Evolutionary conservation across 1,140 invertebrate genomes (phyloP), one percentile per base, ranked within the genome.

Genomic region (Hermatobates lingyangjiaoensis): DNA sequence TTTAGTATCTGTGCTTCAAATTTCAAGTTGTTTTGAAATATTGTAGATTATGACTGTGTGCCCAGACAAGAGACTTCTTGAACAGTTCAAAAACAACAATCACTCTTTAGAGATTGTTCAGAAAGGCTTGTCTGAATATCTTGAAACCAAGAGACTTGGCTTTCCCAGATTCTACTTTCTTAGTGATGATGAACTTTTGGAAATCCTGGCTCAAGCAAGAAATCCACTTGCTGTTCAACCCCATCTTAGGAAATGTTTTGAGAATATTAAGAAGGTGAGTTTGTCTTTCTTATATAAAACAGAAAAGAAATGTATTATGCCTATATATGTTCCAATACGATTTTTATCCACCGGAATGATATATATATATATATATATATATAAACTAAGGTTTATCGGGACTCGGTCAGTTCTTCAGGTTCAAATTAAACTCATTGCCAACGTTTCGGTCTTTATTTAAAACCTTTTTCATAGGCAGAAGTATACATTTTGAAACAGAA

Each of bases 81-180:
- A 83, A 58, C 78, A 74, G 51, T 62, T 85, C 45, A 71, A 71
- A 46, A 80, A 83, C 57, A 78, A 76, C 25, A 72, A 76, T 44
- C 75, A 75, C 55, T 63, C 81, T 2, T 60, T 85, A 50, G 78
- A 73, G 3, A 69, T 80, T 14, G 80, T 84, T 1, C 20, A 42
- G 34, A 27, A 26, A 48, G 81, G 81, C 1, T 68, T 87, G 2
- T 71, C 74, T 24, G 77, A 83, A 55, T 84, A 85, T 64, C 68
- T 85, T 63, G 81, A 84, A 59, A 74, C 75, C 14, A 85, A 85
- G 63, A 62, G 81, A 23, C 70, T 73, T 25, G 61, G 73, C 10
- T 85, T 87, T 65, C 82, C 82, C 27, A 63, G 80, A 40, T 77
- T 86, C 61, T 86, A 77, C 66, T 85, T 86, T 64, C 73, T 85